Percentiles rank a stretch among this genome's conserved stretches.
Conservation (phyloP, 2,888 invertebrate genomes). For the Tetragonisca angustula region DNA sequence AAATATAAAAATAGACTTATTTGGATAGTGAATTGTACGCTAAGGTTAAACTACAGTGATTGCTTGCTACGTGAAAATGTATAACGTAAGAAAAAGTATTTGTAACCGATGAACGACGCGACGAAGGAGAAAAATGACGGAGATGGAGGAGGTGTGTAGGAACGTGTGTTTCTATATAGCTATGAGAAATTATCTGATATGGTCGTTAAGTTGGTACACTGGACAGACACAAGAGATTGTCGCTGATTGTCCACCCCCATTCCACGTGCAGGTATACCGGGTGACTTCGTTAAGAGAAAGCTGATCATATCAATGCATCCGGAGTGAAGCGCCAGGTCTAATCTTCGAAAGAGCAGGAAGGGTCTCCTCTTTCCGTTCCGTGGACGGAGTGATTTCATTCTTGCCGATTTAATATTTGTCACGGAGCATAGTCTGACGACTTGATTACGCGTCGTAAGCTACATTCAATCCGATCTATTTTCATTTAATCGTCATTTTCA, state of each 20-base stretch:
- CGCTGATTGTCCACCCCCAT: slow-evolving; percentile 73
- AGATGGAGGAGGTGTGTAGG: slow-evolving; percentile 8
- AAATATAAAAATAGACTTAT: not conserved
- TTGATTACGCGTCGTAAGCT: slow-evolving; percentile 11
- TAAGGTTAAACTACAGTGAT: not conserved
- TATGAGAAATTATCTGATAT: slow-evolving; percentile 61
- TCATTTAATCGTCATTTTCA: not conserved
- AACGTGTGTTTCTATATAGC: slow-evolving; percentile 24
- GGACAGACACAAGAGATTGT: slow-evolving; percentile 71
- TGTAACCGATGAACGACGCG: slow-evolving; percentile 22
- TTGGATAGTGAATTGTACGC: not conserved
- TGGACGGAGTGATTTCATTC: slow-evolving; percentile 47
- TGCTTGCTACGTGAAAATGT: not conserved
- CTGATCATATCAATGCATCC: slow-evolving; percentile 75
- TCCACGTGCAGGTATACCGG: slow-evolving; percentile 74
- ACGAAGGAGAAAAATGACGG: slow-evolving; percentile 1
- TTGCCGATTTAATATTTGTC: slow-evolving; percentile 59
- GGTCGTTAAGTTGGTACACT: slow-evolving; percentile 63
- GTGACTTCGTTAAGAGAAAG: slow-evolving; percentile 75
- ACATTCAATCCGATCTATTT: not conserved
- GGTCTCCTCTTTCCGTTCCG: slow-evolving; percentile 25
- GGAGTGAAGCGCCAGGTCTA: slow-evolving; percentile 72
- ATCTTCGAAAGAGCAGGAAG: slow-evolving; percentile 60
- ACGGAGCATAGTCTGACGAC: slow-evolving; percentile 39
- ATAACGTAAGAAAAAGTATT: not conserved